Evolutionary conservation across 2,888 invertebrate species (phyloP), one percentile per base, ranked within the genome.

Genomic region (Adineta ricciae): DNA sequence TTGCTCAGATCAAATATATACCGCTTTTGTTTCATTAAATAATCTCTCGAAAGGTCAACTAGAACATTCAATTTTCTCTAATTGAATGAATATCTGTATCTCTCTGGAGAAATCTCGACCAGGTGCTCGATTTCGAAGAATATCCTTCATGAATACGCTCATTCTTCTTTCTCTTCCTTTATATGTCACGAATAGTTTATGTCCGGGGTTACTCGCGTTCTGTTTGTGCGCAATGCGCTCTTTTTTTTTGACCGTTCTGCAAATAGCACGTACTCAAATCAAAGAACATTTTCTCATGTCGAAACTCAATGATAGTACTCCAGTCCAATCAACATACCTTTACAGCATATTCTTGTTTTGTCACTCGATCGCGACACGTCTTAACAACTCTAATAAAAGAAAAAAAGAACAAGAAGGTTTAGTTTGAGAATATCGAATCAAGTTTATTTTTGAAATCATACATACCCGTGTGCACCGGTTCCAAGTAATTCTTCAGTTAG

Each of bases 301-400:
- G 27, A 64, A 32, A 14, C 32, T 32, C 27, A 64, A 64, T 32
- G 64, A 64, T 32, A 64, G 32, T 32, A 64, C 19, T 64, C 32
- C 16, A 78, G n/a, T 78, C 24, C n/a, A 41, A 41, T n/a, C 11
- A 41, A n/a, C 41, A 41, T 78, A 78, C 78, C 78, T 78, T 78
- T 21, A 78, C 78, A 41, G 78, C 78, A 78, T 78, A 78, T 78
- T 78, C 78, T 78, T 78, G 78, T 41, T 78, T 78, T 78, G 78
- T 78, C n/a, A 78, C 24, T 41, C 41, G 38, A 78, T 78, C 41
- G 41, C 78, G 78, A 78, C 78, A 78, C 24, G 78, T 78, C n/a
- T 78, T 78, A 8, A 78, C 78, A 41, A 78, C n/a, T 78, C 78
- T 64, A 36, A 32, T 27, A 27, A 56, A 27, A 8, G 9, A 3